A percentile compares a stretch with the other conserved stretches of the same genome.
Evolutionary conservation across 2,113 vertebrate genomes (phyloP).

Genomic region (Sinocyclocheilus grahami): DNA sequence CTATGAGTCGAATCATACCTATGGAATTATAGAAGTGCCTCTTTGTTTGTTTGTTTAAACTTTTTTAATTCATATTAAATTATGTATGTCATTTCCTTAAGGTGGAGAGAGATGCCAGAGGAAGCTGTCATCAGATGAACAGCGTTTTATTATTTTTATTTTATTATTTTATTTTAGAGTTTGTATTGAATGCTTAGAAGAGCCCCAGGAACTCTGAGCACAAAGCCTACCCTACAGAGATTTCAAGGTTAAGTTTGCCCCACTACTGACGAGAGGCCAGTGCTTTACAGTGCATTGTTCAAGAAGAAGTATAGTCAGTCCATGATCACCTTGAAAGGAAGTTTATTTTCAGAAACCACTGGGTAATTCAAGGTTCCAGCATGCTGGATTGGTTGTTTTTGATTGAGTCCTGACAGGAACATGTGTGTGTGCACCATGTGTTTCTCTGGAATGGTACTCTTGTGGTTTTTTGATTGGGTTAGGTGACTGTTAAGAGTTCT

Average conservation of each 20-base stretch:
- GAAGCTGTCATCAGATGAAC: slow-evolving; percentile 67
- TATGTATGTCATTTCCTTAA: slow-evolving; percentile 78
- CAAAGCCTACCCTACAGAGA: slow-evolving; percentile 60
- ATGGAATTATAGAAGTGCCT: slow-evolving; percentile 77
- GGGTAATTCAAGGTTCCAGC: slow-evolving; percentile 8
- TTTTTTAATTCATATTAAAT: slow-evolving; percentile 63
- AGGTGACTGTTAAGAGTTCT: slow-evolving; percentile 58
- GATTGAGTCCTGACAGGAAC: slow-evolving; percentile 18
- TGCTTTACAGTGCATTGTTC: background rate
- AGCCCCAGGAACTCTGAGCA: slow-evolving; percentile 72
- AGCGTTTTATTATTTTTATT: background rate
- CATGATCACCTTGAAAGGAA: background rate
- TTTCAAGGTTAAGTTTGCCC: slow-evolving; percentile 35
- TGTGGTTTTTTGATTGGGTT: slow-evolving; percentile 58
- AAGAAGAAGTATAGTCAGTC: background rate
- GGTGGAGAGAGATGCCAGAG: slow-evolving; percentile 69
- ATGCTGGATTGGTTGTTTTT: background rate
- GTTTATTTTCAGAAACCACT: slow-evolving; percentile 4
- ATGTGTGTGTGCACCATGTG: slow-evolving; percentile 15
- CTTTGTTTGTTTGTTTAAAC: slow-evolving; percentile 57
- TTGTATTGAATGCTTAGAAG: slow-evolving; percentile 69
- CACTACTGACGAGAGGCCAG: background rate
- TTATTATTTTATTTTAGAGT: slow-evolving; percentile 25
- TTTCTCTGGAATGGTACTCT: slow-evolving; percentile 55
- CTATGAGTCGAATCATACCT: slow-evolving; percentile 69